Percentiles rank a stretch among this genome's conserved stretches.
These are phyloP conservation scores for Champsocephalus gunnari DNA, from an alignment of 2,797 vertebrate species.

Conservation along the genomic window DNA sequence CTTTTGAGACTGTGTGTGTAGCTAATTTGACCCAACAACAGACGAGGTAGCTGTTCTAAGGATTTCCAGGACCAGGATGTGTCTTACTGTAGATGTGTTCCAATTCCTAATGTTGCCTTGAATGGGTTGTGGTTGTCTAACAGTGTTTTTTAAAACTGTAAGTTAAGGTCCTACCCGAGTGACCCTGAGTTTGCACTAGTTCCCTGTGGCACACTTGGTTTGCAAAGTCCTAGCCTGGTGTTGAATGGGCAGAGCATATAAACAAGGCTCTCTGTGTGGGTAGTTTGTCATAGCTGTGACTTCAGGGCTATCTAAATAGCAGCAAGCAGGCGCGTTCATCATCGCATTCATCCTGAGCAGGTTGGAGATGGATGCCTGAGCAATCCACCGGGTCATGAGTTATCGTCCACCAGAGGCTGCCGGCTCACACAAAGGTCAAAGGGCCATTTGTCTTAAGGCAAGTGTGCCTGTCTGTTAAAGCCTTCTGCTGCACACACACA, in stretches of 20 bases:
- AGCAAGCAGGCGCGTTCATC: conserved; percentile 69
- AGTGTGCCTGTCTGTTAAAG: conserved; percentile 51
- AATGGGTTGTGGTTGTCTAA: too few relatives aligned
- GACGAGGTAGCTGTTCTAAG: background rate
- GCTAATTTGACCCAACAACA: conserved; percentile 5
- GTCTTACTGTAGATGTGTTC: too few relatives aligned
- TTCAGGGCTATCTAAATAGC: conserved; percentile 82
- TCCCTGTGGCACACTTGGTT: conserved; percentile 56
- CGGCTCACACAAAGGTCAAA: conserved; percentile 78
- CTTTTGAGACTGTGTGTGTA: background rate
- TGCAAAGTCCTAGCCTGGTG: conserved; percentile 33
- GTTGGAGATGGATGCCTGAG: conserved; percentile 72
- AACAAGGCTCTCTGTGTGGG: conserved; percentile 67
- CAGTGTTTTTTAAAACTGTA: conserved; percentile 5
- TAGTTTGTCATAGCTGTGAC: conserved; percentile 77
- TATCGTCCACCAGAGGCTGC: conserved; percentile 71
- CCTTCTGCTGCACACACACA: conserved; percentile 8
- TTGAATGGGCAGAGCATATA: conserved; percentile 54
- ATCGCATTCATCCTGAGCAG: conserved; percentile 74
- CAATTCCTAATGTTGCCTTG: too few relatives aligned
- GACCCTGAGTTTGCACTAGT: conserved; percentile 52
- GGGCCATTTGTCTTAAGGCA: conserved; percentile 72
- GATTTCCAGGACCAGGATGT: background rate
- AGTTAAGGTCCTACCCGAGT: conserved; percentile 27
- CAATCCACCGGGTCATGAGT: conserved; percentile 75